Conservation (phyloP, 1,140 invertebrate species). For the Radopholus similis region DNA sequence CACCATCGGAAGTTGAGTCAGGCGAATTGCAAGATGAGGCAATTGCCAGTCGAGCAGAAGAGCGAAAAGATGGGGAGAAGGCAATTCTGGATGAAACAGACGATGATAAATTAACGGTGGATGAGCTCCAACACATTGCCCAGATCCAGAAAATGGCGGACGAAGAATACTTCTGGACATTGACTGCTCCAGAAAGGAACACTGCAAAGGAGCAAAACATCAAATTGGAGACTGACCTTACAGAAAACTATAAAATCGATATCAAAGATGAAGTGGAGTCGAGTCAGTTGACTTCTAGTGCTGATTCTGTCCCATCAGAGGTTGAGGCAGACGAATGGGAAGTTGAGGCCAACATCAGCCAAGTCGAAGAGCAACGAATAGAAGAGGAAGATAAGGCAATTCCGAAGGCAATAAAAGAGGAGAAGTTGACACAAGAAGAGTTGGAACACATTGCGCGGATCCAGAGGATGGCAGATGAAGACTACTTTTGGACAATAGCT, state of each 20-base stretch:
- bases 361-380: neutral
- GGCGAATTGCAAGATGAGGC: neutral
- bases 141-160: slow-evolving; percentile 37
- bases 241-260: neutral
- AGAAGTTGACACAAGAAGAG: slow-evolving; percentile 41
- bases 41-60: neutral
- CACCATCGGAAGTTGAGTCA: neutral
- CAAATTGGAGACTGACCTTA: too few relatives aligned
- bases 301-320: slow-evolving; percentile 2
- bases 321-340: slow-evolving; percentile 10
- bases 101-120: neutral
- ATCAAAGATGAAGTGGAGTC: neutral
- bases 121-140: slow-evolving; percentile 37
- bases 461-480: slow-evolving; percentile 16
- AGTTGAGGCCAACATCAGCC: neutral
- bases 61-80: neutral
- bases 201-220: too few relatives aligned
- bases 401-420: neutral
- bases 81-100: too few relatives aligned
- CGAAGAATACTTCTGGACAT: too few relatives aligned
- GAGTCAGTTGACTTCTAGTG: neutral
- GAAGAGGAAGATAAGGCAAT: neutral
- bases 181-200: too few relatives aligned
- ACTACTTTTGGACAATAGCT: slow-evolving; percentile 4
- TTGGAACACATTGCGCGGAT: slow-evolving; percentile 34